A percentile compares a stretch with the other conserved stretches of the same genome.
Conservation (phyloP, 2,113 vertebrate genomes). For the Rhinolophus sinicus region DNA sequence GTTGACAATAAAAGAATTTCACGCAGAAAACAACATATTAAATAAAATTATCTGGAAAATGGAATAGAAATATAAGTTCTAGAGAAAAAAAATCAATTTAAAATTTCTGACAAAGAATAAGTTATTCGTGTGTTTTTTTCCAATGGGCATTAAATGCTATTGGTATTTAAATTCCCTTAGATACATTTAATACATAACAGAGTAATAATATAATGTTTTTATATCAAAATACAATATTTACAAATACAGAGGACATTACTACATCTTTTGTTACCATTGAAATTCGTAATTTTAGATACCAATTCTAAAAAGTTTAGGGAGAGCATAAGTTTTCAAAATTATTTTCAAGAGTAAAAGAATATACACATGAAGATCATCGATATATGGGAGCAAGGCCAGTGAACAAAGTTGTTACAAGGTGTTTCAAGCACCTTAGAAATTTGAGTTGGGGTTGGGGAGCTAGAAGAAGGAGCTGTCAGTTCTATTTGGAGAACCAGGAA, state of each 20-base stretch:
- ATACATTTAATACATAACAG: neutral
- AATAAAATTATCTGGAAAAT: neutral
- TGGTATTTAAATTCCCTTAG: neutral
- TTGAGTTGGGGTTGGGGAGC: neutral
- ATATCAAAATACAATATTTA: neutral
- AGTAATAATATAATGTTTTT: neutral
- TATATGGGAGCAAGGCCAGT: neutral
- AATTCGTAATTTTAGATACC: neutral
- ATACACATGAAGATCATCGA: neutral
- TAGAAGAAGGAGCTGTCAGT: neutral
- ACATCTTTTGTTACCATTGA: neutral
- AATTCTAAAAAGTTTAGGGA: neutral
- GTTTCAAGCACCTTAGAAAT: neutral
- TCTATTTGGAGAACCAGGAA: neutral
- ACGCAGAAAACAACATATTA: neutral
- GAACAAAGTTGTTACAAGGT: neutral
- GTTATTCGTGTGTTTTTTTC: neutral
- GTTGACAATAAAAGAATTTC: neutral
- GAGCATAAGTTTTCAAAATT: neutral
- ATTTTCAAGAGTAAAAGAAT: neutral
- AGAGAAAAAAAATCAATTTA: neutral
- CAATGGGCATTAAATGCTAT: neutral
- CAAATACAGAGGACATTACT: neutral
- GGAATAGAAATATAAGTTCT: neutral
- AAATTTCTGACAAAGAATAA: constrained; percentile 10